Evolutionary conservation across 2,797 vertebrate genomes (phyloP).

Genomic region (Channa striata): DNA sequence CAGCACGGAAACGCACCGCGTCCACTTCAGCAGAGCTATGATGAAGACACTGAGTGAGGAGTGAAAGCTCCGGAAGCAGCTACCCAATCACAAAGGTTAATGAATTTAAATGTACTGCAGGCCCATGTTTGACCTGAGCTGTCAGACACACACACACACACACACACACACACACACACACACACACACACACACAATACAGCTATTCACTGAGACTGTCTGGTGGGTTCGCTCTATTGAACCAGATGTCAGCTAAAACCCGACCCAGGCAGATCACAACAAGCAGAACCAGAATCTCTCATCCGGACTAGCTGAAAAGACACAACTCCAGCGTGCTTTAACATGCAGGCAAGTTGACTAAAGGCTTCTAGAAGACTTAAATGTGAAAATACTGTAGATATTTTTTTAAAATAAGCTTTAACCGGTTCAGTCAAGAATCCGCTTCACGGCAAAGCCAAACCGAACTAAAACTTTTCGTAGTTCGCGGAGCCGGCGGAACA

Average conservation of each 20-base stretch:
- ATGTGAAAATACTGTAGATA: background rate
- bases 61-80: conserved; percentile 8
- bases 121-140: conserved; percentile 22
- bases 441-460: background rate
- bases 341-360: background rate
- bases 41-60: conserved; percentile 43
- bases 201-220: conserved; percentile 74
- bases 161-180: conserved; percentile 18
- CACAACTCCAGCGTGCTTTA: background rate
- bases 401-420: background rate
- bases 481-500: conserved; percentile 20
- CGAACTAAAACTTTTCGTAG: conserved; percentile 16
- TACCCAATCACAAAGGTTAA: conserved; percentile 24
- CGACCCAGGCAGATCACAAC: conserved; percentile 3
- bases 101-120: background rate
- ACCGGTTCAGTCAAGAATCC: background rate
- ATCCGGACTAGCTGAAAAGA: background rate
- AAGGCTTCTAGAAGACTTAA: background rate
- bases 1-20: conserved; percentile 61
- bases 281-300: conserved; percentile 24
- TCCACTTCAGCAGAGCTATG: conserved; percentile 73
- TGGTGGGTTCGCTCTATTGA: conserved; percentile 77
- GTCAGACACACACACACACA: conserved; percentile 20
- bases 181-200: conserved; percentile 66
- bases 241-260: conserved; percentile 73